Conservation (phyloP, 1,140 invertebrate genomes). For the Acromyrmex charruanus region DNA sequence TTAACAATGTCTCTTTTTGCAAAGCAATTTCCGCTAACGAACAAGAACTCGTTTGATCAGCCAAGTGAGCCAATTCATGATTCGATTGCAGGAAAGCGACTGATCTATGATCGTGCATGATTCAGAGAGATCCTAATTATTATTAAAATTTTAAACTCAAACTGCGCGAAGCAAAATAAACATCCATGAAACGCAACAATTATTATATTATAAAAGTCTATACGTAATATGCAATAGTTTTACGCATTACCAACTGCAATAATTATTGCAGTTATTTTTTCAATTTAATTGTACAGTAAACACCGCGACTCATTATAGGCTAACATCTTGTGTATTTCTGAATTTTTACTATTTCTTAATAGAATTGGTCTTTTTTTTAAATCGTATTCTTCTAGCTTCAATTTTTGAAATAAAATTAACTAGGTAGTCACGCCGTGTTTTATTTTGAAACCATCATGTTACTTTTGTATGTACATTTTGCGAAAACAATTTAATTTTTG, state of each 20-base stretch:
- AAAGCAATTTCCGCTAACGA: constrained; percentile 43
- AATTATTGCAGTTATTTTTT: neutral
- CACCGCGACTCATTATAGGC: neutral
- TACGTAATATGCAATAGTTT: neutral
- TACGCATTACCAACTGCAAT: neutral
- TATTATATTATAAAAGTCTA: neutral
- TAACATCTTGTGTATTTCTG: neutral
- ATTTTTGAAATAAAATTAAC: constrained; percentile 3
- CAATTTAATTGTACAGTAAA: neutral
- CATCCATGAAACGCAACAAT: neutral
- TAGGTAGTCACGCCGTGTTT: neutral
- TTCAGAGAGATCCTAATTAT: neutral
- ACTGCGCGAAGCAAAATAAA: neutral
- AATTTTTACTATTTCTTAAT: neutral
- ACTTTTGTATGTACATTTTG: neutral
- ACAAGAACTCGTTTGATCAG: constrained; percentile 59
- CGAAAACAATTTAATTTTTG: constrained; percentile 47
- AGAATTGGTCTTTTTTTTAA: neutral
- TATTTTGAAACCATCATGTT: neutral
- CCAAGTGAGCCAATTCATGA: constrained; percentile 2
- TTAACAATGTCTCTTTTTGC: constrained; percentile 66
- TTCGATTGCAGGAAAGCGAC: constrained; percentile 9
- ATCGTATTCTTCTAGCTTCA: neutral
- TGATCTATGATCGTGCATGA: neutral
- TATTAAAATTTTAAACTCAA: neutral